Percentiles rank a stretch among this genome's conserved stretches.
Conservation (phyloP, 1,140 invertebrate genomes). For the Drosophila kohkoa region DNA sequence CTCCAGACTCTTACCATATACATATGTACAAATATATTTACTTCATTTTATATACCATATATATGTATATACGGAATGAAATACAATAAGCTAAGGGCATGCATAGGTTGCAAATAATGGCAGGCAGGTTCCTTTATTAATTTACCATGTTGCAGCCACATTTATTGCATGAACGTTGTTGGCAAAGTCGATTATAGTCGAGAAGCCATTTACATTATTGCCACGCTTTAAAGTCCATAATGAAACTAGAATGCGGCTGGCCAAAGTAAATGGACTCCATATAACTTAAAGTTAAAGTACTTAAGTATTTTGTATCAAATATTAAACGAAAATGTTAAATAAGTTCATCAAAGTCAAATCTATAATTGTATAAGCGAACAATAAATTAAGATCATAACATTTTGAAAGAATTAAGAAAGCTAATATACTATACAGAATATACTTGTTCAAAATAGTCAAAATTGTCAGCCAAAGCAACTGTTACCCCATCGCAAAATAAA, state of each 20-base stretch:
- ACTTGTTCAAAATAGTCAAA: too few relatives aligned
- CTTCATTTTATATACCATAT: too few relatives aligned
- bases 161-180: neutral
- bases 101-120: slow-evolving; percentile 71
- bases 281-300: neutral
- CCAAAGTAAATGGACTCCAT: neutral
- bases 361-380: too few relatives aligned
- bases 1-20: slow-evolving; percentile 30
- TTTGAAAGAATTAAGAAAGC: too few relatives aligned
- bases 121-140: slow-evolving; percentile 56
- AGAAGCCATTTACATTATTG: neutral
- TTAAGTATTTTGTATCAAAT: neutral
- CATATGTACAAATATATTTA: slow-evolving; percentile 13
- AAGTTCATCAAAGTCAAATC: too few relatives aligned
- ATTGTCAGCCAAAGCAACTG: too few relatives aligned
- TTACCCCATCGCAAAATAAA: too few relatives aligned
- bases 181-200: neutral
- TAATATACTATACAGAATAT: too few relatives aligned
- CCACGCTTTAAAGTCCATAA: neutral
- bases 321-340: too few relatives aligned
- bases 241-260: neutral
- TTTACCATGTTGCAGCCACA: slow-evolving; percentile 54
- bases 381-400: too few relatives aligned
- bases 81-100: slow-evolving; percentile 61
- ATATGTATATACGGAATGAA: neutral